A percentile compares a stretch with the other conserved stretches of the same genome.
Conservation (phyloP, 2,113 vertebrate genomes). For the Andinoacara biseriatus region DNA sequence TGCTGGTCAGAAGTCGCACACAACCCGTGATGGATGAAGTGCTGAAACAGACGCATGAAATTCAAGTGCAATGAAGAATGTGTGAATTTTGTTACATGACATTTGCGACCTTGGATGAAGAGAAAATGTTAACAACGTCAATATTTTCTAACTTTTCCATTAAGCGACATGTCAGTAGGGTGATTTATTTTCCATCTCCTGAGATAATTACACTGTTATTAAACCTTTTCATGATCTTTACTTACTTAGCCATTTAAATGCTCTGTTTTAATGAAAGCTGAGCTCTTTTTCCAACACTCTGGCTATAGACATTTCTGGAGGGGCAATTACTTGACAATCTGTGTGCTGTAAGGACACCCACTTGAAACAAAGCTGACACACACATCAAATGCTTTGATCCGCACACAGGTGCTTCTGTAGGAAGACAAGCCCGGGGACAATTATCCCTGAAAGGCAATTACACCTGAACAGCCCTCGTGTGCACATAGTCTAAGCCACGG, state of each 20-base stretch:
- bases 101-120: neutral
- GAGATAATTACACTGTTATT: constrained; percentile 36
- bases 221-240: constrained; percentile 52
- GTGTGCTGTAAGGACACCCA: constrained; percentile 58
- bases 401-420: constrained; percentile 78
- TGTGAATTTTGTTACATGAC: neutral
- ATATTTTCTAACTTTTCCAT: neutral
- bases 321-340: constrained; percentile 67
- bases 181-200: constrained; percentile 19
- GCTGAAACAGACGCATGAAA: neutral
- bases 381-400: constrained; percentile 79
- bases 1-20: neutral
- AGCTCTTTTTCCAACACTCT: constrained; percentile 31
- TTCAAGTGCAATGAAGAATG: constrained; percentile 15
- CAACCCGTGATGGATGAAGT: neutral
- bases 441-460: constrained; percentile 79
- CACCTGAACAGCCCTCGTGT: constrained; percentile 73
- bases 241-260: constrained; percentile 48
- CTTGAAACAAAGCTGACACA: constrained; percentile 76
- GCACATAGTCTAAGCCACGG: constrained; percentile 48
- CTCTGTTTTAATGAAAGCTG: constrained; percentile 20
- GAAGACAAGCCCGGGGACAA: constrained; percentile 68
- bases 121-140: neutral
- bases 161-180: neutral
- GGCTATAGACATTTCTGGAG: constrained; percentile 64